Evolutionary conservation across 1,140 invertebrate species (phyloP).

Genomic region (Atopsyche davidsoni): DNA sequence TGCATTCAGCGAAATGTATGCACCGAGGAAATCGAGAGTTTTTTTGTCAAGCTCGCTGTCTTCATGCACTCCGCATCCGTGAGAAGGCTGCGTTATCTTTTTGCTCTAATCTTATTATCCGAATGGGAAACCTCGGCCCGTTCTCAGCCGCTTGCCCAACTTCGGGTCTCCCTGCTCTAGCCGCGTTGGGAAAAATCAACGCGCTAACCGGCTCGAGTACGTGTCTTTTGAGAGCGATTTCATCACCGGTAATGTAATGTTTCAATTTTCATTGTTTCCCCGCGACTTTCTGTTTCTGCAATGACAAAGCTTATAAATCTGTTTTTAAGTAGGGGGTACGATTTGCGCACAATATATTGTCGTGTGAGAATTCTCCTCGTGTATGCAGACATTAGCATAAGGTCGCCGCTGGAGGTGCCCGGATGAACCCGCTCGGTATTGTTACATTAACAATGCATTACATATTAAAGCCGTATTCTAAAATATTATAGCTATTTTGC

Average conservation of each 20-base stretch:
- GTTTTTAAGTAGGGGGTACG: too few relatives aligned
- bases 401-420: too few relatives aligned
- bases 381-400: too few relatives aligned
- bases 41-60: slow-evolving; percentile 12
- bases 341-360: not conserved
- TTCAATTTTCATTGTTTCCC: slow-evolving; percentile 16
- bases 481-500: too few relatives aligned
- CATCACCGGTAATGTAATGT: slow-evolving; percentile 16
- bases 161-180: not conserved
- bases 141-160: slow-evolving; percentile 21
- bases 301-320: not conserved
- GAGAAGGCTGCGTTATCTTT: slow-evolving; percentile 23
- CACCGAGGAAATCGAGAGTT: slow-evolving; percentile 11
- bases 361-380: not conserved
- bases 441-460: too few relatives aligned
- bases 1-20: not conserved
- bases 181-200: slow-evolving; percentile 16
- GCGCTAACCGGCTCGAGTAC: slow-evolving; percentile 8
- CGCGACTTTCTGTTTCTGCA: slow-evolving; percentile 18
- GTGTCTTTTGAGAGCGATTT: slow-evolving; percentile 22
- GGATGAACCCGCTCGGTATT: too few relatives aligned
- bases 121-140: slow-evolving; percentile 6
- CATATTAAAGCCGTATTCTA: too few relatives aligned
- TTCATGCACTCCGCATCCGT: slow-evolving; percentile 12
- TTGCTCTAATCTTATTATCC: slow-evolving; percentile 17